phyloP scores from a whole-genome alignment of 1,140 invertebrate genomes.

The Chelonus insularis region DNA sequence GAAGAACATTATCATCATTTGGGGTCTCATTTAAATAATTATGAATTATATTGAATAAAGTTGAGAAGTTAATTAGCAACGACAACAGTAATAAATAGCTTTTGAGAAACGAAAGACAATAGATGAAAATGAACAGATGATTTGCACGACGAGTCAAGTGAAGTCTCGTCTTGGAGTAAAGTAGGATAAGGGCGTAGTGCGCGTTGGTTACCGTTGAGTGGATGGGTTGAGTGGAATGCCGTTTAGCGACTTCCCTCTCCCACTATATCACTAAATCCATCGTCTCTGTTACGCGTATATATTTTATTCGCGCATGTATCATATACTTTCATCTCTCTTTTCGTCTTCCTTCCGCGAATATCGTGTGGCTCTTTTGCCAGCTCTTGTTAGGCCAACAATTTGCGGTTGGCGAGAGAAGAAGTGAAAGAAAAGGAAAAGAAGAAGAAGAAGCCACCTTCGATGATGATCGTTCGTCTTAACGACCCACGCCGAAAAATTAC shows the following conservation, averaged over 20 bases:
- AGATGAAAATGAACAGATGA: not conserved
- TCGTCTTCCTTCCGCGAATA: no score
- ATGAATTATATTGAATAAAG: no score
- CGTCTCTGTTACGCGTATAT: conserved; percentile 20
- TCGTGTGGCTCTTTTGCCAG: not conserved
- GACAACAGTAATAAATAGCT: no score
- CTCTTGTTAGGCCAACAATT: no score
- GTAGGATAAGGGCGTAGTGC: conserved; percentile 45
- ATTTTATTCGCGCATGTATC: conserved; percentile 13
- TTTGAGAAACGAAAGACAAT: not conserved
- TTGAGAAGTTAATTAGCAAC: no score
- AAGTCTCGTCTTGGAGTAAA: conserved; percentile 29
- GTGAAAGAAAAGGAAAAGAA: no score
- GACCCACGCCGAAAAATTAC: conserved; percentile 11
- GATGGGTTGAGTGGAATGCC: conserved; percentile 55
- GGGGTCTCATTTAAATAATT: no score
- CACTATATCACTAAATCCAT: conserved; percentile 25
- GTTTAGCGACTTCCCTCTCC: conserved; percentile 57
- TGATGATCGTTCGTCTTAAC: conserved; percentile 5
- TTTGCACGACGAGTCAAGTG: conserved; percentile 6
- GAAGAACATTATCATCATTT: no score
- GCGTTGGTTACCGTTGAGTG: conserved; percentile 58
- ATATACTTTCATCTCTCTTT: not conserved
- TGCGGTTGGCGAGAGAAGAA: not conserved
- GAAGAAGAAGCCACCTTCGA: not conserved